Base-by-base conservation (phyloP, 1,140 invertebrate genomes). In the Scaptomyza hsui region DNA sequence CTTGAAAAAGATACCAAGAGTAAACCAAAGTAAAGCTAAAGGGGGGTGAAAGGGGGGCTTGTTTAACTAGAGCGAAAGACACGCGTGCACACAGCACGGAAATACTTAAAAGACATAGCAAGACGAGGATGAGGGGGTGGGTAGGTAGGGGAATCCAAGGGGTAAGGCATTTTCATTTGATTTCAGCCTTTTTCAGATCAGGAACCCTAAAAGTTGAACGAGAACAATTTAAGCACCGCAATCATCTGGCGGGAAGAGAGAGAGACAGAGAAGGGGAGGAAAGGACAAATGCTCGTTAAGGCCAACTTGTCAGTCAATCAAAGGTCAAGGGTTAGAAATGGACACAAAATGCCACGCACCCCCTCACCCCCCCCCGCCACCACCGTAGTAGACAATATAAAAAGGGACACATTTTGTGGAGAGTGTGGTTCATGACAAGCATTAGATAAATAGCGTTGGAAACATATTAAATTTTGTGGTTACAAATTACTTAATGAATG, bases 291-390 rank as follows among this genome's bases (percentile, higher is more conserved):
- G 57, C 53, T 88, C 73, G 82, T 86, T 86, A 74, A 59, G 78
- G 81, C 62, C 81, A 86, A 81, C 69, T 86, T 88, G 82, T 77
- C 81, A 86, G 81, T 86, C 81, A 86, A 88, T 86, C 82, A 88
- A 77, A 78, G 82, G 81, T 86, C 82, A 86, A 88, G 82, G 70
- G 78, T 79, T 75, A 18, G 4, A 32, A 51, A 41, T 44, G 37
- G 39, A 18, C 16, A 16, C 13, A 42, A 10, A 48, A 44, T 4
- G 5, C 18, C n/a, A 1, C 1, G 6, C 9, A 0, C 5, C 21
- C 18, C 5, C 44, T 6, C 12, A 12, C 18, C 12, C 3, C n/a
- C 13, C 37, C n/a, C 5, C 13, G 2, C 37, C n/a, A n/a, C n/a
- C n/a, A n/a, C n/a, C n/a, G n/a, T n/a, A n/a, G n/a, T n/a, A n/a